These are phyloP conservation scores for Helarctos malayanus DNA, from an alignment of 2,797 vertebrate genomes.

Conservation along the genomic window DNA sequence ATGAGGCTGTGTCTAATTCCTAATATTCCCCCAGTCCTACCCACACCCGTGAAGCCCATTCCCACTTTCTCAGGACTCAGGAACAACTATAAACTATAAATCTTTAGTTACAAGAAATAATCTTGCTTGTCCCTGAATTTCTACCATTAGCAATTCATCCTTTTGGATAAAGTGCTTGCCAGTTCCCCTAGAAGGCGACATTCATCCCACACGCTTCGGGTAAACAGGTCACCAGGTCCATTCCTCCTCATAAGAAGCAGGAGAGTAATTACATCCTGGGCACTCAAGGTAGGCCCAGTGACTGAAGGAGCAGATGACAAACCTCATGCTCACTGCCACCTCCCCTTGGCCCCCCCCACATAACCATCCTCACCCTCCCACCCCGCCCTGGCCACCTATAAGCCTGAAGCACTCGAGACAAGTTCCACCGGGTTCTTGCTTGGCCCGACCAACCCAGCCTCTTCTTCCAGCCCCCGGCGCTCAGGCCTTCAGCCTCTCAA, in stretches of 20 bases:
- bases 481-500: not conserved
- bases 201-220: not conserved
- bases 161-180: not conserved
- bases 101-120: not conserved
- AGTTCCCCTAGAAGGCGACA: not conserved
- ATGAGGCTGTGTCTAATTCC: not conserved
- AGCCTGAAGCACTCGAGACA: not conserved
- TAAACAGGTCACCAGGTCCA: not conserved
- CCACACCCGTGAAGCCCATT: not conserved
- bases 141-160: not conserved
- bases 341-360: not conserved
- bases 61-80: not conserved
- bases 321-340: not conserved
- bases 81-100: not conserved
- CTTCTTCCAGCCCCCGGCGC: not conserved
- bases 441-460: not conserved
- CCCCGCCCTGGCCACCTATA: not conserved
- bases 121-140: slow-evolving; percentile 8
- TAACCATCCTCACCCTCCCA: not conserved
- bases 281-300: not conserved
- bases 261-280: not conserved
- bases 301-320: not conserved
- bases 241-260: not conserved
- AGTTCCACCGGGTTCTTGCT: not conserved
- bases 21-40: not conserved